A percentile compares a stretch with the other conserved stretches of the same genome.
phyloP scores from a whole-genome alignment of 2,113 vertebrate species.

The Crotalus helleri region DNA sequence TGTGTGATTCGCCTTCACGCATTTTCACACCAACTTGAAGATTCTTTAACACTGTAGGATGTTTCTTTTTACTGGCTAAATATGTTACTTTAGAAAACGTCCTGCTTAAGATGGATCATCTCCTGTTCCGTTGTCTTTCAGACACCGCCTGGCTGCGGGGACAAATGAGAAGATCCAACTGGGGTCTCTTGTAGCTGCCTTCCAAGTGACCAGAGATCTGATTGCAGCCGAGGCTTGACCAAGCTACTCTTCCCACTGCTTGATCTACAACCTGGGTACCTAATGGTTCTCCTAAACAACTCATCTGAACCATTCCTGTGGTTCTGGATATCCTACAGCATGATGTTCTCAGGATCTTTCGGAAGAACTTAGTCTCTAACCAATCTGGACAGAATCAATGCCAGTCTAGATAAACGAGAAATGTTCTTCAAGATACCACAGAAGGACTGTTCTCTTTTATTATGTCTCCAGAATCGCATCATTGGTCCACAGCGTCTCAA shows the following conservation, averaged over 20 bases:
- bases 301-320: not conserved
- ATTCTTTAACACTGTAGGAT: not conserved
- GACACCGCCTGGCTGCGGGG: slow-evolving; percentile 88
- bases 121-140: slow-evolving; percentile 47
- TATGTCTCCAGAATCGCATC: not conserved
- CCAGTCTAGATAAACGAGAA: not conserved
- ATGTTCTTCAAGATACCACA: too few species aligned
- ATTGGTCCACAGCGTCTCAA: not conserved
- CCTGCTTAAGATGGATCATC: not conserved
- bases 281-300: not conserved
- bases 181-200: slow-evolving; percentile 91
- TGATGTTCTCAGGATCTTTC: not conserved
- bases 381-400: not conserved
- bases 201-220: slow-evolving; percentile 90
- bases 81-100: not conserved
- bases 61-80: too few species aligned
- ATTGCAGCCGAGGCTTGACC: slow-evolving; percentile 82
- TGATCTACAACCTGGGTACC: too few species aligned
- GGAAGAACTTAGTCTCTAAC: not conserved
- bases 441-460: not conserved
- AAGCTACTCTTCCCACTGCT: too few species aligned
- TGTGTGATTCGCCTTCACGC: not conserved
- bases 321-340: not conserved
- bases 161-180: slow-evolving; percentile 96
- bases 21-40: not conserved